Base-by-base conservation (phyloP, 2,888 invertebrate genomes). In the Luperina nickerlii region DNA sequence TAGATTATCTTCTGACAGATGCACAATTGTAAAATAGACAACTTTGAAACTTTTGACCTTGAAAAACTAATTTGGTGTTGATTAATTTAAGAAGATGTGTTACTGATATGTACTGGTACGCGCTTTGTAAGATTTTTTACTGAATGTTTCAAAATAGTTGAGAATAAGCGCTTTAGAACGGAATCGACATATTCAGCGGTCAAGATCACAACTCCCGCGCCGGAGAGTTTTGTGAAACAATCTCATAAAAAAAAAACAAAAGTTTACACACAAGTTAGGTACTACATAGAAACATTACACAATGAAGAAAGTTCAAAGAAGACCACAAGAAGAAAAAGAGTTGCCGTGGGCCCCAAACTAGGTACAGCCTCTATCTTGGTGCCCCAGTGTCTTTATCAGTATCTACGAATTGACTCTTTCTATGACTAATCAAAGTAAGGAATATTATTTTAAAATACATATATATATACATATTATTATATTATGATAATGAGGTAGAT, bases 21-120 rank as follows among this genome's bases (percentile, higher is more conserved):
- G 85, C 90, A 82, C 72, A 90, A 88, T 85, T 88, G 74, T 86
- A 78, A 90, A 84, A 83, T 83, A 74, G 79, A 81, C 74, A 84
- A 78, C 77, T 87, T 84, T 79, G 79, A 82, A 87, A 83, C 78
- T 72, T 51, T 78, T 75, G 81, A 83, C 90, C 86, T 87, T 88
- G 86, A 57, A 67, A 77, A 73, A 82, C 62, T 74, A 57, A 79
- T 45, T 78, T 74, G 80, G 71, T 78, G 71, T 79, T 82, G 66
- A 68, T 63, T 82, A 72, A 82, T 79, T 76, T 73, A 72, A 57
- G 24, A 57, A 69, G 20, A 60, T 51, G 20, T 62, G n/a, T 62
- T 54, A 27, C 32, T 79, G n/a, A 79, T 63, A 32, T 75, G 11
- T 63, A 4, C 32, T 18, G 66, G 20, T 45, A 70, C 27, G 69